Base-by-base conservation (phyloP, 2,888 invertebrate genomes). In the Xestia ashworthii region DNA sequence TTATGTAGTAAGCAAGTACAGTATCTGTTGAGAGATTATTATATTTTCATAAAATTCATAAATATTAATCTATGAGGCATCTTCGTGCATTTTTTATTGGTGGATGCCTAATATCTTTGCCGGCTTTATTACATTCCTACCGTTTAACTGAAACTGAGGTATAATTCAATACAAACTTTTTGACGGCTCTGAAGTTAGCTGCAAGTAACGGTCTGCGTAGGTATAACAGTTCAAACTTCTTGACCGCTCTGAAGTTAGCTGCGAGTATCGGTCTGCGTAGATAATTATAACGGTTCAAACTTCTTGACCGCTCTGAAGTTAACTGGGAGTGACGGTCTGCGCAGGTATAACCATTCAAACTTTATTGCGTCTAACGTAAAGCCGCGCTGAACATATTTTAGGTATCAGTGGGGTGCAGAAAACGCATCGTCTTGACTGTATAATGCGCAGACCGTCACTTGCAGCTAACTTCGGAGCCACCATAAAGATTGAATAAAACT, bases 1-100 rank as follows among this genome's bases (percentile, higher is more conserved):
- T 67, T 62, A 46, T 38, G 44, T 78, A 70, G 58, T 69, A 55
- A 64, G 32, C 16, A 55, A 74, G 55, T 25, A 68, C 41, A 68
- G 8, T 11, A 16, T 48, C 22, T 32, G 50, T 44, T 66, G 25
- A 32, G 44, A 62, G 77, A 64, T 19, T 62, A 55, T 44, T 38
- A 79, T 53, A 38, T 72, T 72, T 50, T 69, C 44, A 69, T 69
- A 62, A 25, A 12, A 38, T 19, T 53, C 14, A 8, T 62, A 8
- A 55, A 25, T 58, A 55, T n/a, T 25, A 55, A 32, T 48, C 16
- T 19, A 44, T 22, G 41, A 78, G 46, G 38, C 38, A 53, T 69
- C n/a, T 69, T 55, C 11, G 44, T 62, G 25, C 25, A 65, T 48
- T 53, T 16, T 38, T 38, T 58, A 50, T 50, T 48, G 14, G 6